A percentile compares a stretch with the other conserved stretches of the same genome.
phyloP scores from a whole-genome alignment of 2,113 vertebrate species.

The Turnix velox region DNA sequence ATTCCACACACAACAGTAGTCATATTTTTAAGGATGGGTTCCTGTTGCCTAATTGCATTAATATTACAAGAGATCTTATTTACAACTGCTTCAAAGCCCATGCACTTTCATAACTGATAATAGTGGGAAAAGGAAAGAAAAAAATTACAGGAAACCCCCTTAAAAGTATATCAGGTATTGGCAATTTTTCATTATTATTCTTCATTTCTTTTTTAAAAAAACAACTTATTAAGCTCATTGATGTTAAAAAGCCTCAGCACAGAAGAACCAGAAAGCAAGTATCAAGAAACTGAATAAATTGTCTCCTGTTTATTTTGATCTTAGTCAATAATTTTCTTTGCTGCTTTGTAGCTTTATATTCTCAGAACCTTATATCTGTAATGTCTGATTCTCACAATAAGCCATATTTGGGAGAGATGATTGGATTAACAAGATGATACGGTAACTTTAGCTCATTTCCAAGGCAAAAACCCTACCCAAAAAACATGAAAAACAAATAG shows the following conservation, averaged over 20 bases:
- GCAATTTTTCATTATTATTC: background rate
- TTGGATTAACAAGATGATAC: background rate
- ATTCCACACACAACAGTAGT: background rate
- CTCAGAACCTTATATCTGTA: background rate
- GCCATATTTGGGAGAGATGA: background rate
- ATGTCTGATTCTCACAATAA: background rate
- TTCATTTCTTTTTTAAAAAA: background rate
- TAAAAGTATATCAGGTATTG: background rate
- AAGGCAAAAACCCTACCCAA: background rate
- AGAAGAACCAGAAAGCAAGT: background rate
- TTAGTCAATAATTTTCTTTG: background rate
- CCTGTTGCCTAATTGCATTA: background rate
- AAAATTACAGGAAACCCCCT: background rate
- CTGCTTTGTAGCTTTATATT: background rate
- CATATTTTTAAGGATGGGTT: background rate
- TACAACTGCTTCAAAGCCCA: rapidly evolving
- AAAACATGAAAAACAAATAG: background rate
- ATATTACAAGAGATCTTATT: background rate
- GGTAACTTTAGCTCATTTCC: background rate
- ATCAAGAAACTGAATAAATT: background rate
- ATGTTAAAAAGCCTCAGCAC: background rate
- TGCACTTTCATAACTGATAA: background rate
- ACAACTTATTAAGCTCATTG: background rate
- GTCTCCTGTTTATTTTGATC: background rate
- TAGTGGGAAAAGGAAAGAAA: background rate